These are phyloP conservation scores for Zaprionus vittiger DNA, from an alignment of 1,140 invertebrate species.

Conservation along the genomic window DNA sequence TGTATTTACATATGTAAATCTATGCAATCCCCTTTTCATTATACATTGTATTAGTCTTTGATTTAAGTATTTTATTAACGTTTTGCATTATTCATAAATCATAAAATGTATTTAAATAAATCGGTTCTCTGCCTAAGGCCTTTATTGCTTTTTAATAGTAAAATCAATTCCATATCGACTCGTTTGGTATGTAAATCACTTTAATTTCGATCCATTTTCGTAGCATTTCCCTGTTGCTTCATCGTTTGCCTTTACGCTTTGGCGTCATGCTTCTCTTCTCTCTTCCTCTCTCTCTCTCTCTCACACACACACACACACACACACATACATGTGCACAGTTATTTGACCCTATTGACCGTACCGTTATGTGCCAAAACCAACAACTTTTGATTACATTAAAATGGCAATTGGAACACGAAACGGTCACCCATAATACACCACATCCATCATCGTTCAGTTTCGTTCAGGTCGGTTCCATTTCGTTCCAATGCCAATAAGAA, in stretches of 20 bases:
- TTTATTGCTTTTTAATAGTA: not conserved
- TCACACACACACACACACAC: not conserved
- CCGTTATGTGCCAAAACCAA: conserved; percentile 36
- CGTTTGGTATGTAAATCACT: conserved; percentile 22
- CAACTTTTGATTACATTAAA: conserved; percentile 41
- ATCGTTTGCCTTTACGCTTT: conserved; percentile 2
- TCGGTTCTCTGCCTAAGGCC: not conserved
- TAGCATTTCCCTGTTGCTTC: conserved; percentile 16
- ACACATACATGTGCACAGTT: conserved; percentile 28
- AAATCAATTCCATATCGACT: conserved; percentile 12
- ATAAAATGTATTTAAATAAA: not conserved
- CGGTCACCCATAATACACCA: not conserved
- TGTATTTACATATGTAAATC: too few species aligned
- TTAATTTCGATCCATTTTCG: conserved; percentile 14
- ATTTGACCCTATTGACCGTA: conserved; percentile 43
- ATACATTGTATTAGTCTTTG: not conserved
- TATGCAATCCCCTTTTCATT: not conserved
- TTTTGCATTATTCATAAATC: not conserved
- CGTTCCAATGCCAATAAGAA: conserved; percentile 77
- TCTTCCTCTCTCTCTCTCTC: not conserved
- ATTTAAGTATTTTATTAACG: not conserved
- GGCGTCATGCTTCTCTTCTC: conserved; percentile 10
- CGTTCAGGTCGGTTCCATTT: conserved; percentile 53
- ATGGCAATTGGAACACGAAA: conserved; percentile 44
- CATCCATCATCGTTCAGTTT: conserved; percentile 40